A percentile compares a stretch with the other conserved stretches of the same genome.
These are phyloP conservation scores for Trissolcus japonicus DNA, from an alignment of 2,888 invertebrate species.

Conservation along the genomic window DNA sequence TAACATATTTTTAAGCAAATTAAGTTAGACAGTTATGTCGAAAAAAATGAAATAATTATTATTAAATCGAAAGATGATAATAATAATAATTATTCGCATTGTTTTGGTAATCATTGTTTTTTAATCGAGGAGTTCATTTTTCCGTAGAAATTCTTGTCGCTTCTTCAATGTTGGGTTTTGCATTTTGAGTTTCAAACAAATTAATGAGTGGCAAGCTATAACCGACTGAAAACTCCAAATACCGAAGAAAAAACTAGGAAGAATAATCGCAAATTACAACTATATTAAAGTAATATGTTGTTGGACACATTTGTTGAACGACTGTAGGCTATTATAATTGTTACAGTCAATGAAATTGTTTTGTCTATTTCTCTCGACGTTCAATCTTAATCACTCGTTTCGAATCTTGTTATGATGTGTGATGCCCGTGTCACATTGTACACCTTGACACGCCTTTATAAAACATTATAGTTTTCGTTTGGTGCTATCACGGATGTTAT, in stretches of 20 bases:
- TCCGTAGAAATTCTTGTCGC: constrained; percentile 6
- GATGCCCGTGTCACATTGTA: constrained; percentile 65
- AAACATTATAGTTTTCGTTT: constrained; percentile 68
- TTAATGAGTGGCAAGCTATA: constrained; percentile 60
- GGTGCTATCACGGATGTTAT: constrained; percentile 69
- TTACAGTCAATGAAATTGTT: constrained; percentile 58
- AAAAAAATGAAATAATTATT: constrained; percentile 34
- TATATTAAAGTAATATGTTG: constrained; percentile 48
- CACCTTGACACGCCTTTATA: constrained; percentile 61
- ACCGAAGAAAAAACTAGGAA: constrained; percentile 59
- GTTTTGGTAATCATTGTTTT: neutral
- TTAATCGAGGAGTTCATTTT: neutral
- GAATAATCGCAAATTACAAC: constrained; percentile 53
- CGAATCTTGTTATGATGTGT: constrained; percentile 63
- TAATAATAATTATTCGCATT: constrained; percentile 24
- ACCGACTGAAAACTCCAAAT: constrained; percentile 66
- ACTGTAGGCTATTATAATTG: constrained; percentile 43
- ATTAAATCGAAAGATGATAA: constrained; percentile 12
- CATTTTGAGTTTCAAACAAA: constrained; percentile 12
- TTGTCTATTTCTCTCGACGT: constrained; percentile 60
- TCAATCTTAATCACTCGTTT: constrained; percentile 66
- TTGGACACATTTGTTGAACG: constrained; percentile 34
- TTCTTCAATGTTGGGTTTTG: constrained; percentile 16
- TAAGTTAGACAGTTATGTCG: constrained; percentile 56
- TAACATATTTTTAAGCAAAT: constrained; percentile 60